phyloP scores from a whole-genome alignment of 2,888 invertebrate genomes.

The Octodonta nipae region DNA sequence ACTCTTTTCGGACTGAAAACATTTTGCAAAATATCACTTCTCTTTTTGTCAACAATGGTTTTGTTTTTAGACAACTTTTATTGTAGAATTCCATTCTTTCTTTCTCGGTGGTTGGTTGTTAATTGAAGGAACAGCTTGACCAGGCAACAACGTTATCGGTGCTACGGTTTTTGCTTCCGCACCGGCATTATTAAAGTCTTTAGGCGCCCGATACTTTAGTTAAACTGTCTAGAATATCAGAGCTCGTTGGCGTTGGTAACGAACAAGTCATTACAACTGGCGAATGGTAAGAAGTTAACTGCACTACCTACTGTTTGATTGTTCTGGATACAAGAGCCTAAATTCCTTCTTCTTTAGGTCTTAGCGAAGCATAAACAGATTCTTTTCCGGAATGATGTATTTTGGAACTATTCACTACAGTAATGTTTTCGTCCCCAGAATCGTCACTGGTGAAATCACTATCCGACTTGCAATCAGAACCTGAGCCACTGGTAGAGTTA shows the following conservation, averaged over 20 bases:
- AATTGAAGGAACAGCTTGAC: slow-evolving; percentile 23
- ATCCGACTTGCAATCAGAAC: slow-evolving; percentile 47
- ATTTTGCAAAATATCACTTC: slow-evolving; percentile 52
- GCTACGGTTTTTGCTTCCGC: slow-evolving; percentile 35
- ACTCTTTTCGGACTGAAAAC: slow-evolving; percentile 46
- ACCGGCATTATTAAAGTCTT: slow-evolving; percentile 39
- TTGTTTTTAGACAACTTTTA: slow-evolving; percentile 32
- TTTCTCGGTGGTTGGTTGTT: slow-evolving; percentile 19
- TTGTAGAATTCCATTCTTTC: slow-evolving; percentile 15
- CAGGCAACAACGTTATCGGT: slow-evolving; percentile 40
- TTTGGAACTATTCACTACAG: slow-evolving; percentile 7
- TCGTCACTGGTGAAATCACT: slow-evolving; percentile 42
- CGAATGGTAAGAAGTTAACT: slow-evolving; percentile 6
- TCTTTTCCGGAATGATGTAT: slow-evolving; percentile 7
- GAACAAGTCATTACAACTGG: slow-evolving; percentile 11
- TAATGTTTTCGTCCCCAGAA: slow-evolving; percentile 36
- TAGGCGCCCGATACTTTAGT: slow-evolving; percentile 34
- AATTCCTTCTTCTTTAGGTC: slow-evolving; percentile 35
- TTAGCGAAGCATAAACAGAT: slow-evolving; percentile 28
- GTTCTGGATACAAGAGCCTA: slow-evolving; percentile 34
- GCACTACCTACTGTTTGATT: slow-evolving; percentile 13
- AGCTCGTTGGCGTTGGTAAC: slow-evolving; percentile 11
- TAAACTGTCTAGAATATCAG: slow-evolving; percentile 20
- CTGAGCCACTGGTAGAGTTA: slow-evolving; percentile 46
- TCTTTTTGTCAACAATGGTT: slow-evolving; percentile 53